phyloP scores from a whole-genome alignment of 2,888 invertebrate species.

The Pristionchus fissidentatus region DNA sequence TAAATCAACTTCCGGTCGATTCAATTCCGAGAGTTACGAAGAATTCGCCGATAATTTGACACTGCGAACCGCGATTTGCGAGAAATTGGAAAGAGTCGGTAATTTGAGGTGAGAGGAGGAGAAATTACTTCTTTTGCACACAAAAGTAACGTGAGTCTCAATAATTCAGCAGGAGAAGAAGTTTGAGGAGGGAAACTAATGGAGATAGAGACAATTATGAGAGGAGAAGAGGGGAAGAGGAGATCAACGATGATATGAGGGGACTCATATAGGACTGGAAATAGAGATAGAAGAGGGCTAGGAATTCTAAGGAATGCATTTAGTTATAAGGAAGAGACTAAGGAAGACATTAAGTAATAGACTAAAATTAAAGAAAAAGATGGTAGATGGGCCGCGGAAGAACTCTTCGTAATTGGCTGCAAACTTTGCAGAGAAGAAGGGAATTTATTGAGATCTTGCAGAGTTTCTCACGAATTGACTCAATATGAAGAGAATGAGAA shows the following conservation, averaged over 20 bases:
- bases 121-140: neutral
- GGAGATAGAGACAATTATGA: slow-evolving; percentile 29
- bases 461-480: too few species aligned
- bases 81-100: neutral
- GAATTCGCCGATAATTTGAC: too few species aligned
- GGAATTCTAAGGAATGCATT: too few species aligned
- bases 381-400: too few species aligned
- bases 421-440: too few species aligned
- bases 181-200: slow-evolving; percentile 32
- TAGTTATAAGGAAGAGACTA: too few species aligned
- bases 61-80: neutral
- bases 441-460: too few species aligned
- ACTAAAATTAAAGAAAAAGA: too few species aligned
- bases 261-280: too few species aligned
- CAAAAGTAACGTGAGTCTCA: neutral
- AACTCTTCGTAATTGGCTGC: too few species aligned
- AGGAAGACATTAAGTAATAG: too few species aligned
- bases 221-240: neutral
- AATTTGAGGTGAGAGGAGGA: neutral
- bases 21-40: neutral
- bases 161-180: neutral
- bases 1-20: neutral
- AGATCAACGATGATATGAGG: slow-evolving; percentile 28
- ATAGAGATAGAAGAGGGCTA: too few species aligned
- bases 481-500: neutral